phyloP scores from a whole-genome alignment of 2,797 vertebrate genomes.

The Acanthiza pusilla region DNA sequence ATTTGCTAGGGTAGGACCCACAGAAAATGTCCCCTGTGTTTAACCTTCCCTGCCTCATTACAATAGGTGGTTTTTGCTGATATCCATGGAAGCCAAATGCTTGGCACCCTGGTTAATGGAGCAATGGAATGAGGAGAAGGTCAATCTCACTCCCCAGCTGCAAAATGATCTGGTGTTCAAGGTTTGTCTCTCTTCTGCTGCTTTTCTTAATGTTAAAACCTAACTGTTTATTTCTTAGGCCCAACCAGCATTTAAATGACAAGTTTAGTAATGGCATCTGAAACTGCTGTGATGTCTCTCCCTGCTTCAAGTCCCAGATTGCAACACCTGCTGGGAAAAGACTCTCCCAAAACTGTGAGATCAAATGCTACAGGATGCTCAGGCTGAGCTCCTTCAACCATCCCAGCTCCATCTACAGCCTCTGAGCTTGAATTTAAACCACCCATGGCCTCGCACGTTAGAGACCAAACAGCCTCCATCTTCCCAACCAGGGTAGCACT shows the following conservation, averaged over 20 bases:
- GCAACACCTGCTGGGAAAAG: neutral
- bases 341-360: neutral
- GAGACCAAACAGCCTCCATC: neutral
- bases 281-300: neutral
- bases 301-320: neutral
- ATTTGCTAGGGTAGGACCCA: neutral
- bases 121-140: neutral
- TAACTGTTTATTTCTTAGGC: neutral
- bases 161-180: neutral
- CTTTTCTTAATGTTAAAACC: neutral
- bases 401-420: neutral
- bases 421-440: neutral
- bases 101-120: neutral
- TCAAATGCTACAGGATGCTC: neutral
- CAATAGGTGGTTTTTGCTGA: neutral
- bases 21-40: neutral
- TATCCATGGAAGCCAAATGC: neutral
- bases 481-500: neutral
- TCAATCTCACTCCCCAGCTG: rapidly evolving
- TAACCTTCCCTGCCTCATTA: neutral
- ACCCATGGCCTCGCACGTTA: neutral
- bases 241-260: neutral
- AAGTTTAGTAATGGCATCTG: neutral
- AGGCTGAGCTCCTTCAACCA: neutral
- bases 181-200: neutral